Base-by-base conservation (phyloP, 2,888 invertebrate species). In the Aphidoletes aphidimyza region DNA sequence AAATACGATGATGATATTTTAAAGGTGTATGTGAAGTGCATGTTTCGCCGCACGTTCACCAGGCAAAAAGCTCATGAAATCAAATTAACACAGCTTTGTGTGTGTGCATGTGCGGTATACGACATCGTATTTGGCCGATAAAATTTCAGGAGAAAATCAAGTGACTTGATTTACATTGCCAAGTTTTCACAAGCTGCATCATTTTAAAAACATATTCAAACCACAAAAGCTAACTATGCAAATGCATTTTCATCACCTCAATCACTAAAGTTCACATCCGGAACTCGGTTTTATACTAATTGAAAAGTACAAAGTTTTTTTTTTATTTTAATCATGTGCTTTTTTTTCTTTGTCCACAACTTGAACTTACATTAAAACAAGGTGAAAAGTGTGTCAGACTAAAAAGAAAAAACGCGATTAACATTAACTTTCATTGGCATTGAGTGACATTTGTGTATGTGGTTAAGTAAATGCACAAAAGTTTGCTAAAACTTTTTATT, bases 371-470 rank as follows among this genome's bases (percentile, higher is more conserved):
- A n/a, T n/a, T 39, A 47, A 2, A 11, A 47, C 47, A 19, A 47
- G 6, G 3, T 19, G 19, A 26, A 54, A 47, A 14, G 47, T 26
- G 22, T 54, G 3, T 54, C 5, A 69, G 69, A 69, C 69, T 30
- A 54, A 2, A n/a, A n/a, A 47, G 6, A 17, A 2, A 22, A 54
- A n/a, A 14, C 34, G 11, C 11, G 30, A 26, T 69, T 69, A 69
- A 30, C 69, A 69, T 34, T 34, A 69, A 30, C 34, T 69, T 69
- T 69, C 30, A 34, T 69, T 0, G 69, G 30, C 69, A 11, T 69
- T 69, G 69, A 69, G 34, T 69, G 69, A 30, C 69, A 69, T 69
- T 69, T 34, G 69, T 69, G 30, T 11, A 69, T 69, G 69, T 69
- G 30, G 34, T 54, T 54, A 22, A 54, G 2, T 11, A 54, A 54